phyloP scores from a whole-genome alignment of 2,888 invertebrate genomes.

The Maniola hyperantus region DNA sequence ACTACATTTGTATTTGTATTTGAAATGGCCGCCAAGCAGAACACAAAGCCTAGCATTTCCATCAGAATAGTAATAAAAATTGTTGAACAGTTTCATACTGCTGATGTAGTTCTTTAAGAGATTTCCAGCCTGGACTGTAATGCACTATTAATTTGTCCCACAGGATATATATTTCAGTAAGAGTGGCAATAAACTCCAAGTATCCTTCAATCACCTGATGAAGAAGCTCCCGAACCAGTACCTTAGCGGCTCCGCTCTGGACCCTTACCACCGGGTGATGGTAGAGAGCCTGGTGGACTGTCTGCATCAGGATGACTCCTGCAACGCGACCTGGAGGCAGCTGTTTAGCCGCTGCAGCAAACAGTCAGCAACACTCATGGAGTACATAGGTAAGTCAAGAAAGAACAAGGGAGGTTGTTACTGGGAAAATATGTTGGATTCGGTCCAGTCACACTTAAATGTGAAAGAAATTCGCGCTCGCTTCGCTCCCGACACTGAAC shows the following conservation, averaged over 20 bases:
- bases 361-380: conserved; percentile 85
- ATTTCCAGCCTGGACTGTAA: too few relatives aligned
- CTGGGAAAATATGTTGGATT: too few relatives aligned
- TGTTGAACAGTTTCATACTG: too few relatives aligned
- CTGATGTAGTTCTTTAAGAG: too few relatives aligned
- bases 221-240: conserved; percentile 83
- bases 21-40: too few relatives aligned
- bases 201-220: conserved; percentile 85
- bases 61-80: too few relatives aligned
- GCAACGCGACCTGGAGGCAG: conserved; percentile 86
- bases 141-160: background rate
- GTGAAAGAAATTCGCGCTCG: background rate
- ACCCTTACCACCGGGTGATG: conserved; percentile 79
- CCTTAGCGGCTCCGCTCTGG: conserved; percentile 69
- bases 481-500: background rate
- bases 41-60: too few relatives aligned
- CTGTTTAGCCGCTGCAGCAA: conserved; percentile 85
- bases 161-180: conserved; percentile 75
- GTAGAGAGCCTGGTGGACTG: conserved; percentile 84
- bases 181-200: conserved; percentile 75
- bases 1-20: too few relatives aligned
- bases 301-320: conserved; percentile 83
- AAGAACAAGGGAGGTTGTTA: too few relatives aligned
- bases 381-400: conserved; percentile 81
- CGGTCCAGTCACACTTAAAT: too few relatives aligned